phyloP scores from a whole-genome alignment of 2,888 invertebrate species.

The Hermodice carunculata region DNA sequence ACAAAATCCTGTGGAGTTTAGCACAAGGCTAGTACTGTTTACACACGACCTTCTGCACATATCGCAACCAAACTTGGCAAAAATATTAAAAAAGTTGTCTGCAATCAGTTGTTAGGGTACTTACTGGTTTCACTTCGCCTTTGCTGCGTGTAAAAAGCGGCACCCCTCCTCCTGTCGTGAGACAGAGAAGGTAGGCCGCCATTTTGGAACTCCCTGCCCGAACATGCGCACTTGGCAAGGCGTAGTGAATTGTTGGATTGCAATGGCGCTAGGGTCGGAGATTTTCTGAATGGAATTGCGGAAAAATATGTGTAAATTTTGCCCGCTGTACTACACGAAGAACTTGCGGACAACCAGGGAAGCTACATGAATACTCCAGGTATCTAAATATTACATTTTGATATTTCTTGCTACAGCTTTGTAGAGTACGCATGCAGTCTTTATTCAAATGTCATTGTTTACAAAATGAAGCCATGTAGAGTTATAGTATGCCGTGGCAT shows the following conservation, averaged over 20 bases:
- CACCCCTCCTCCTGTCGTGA: slow-evolving; percentile 87
- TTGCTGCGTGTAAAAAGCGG: slow-evolving; percentile 83
- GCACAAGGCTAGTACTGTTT: neutral
- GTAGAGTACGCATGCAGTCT: too few relatives aligned
- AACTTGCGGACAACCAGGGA: neutral
- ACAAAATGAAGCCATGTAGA: too few relatives aligned
- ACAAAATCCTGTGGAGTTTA: too few relatives aligned
- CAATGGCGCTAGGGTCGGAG: slow-evolving; percentile 13
- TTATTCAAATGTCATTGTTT: too few relatives aligned
- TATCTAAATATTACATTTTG: neutral
- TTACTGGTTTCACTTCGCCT: slow-evolving; percentile 27
- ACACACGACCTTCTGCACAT: neutral
- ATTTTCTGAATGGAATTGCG: neutral
- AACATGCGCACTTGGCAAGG: slow-evolving; percentile 10
- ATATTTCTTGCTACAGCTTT: too few relatives aligned
- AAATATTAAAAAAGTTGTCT: neutral
- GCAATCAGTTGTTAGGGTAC: neutral
- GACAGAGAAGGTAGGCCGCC: slow-evolving; percentile 85
- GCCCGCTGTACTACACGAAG: neutral
- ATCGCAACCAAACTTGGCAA: slow-evolving; percentile 1
- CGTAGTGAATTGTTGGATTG: slow-evolving; percentile 4
- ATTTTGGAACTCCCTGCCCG: slow-evolving; percentile 69
- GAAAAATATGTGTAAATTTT: slow-evolving; percentile 10
- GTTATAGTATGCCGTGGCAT: too few relatives aligned
- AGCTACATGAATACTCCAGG: neutral